Conservation (phyloP, 2,797 vertebrate species). For the Limosa lapponica region DNA sequence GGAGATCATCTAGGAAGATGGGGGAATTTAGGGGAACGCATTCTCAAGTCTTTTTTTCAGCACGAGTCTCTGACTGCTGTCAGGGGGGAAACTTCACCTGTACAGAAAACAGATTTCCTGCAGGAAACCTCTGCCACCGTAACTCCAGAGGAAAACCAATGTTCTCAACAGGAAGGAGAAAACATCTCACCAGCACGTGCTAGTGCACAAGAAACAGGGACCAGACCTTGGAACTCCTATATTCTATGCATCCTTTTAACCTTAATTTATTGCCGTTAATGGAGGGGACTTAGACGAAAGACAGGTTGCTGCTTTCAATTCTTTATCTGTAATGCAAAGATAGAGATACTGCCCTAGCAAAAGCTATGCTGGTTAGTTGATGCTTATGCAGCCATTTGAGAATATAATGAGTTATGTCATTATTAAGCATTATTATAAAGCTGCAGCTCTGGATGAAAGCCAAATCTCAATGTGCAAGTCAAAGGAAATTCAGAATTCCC, state of each 20-base stretch:
- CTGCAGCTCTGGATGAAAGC: neutral
- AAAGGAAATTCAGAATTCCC: neutral
- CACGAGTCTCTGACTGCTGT: neutral
- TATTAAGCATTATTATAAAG: neutral
- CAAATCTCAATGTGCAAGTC: neutral
- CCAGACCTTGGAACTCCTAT: neutral
- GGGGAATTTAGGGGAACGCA: neutral
- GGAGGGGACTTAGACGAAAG: neutral
- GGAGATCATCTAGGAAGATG: neutral
- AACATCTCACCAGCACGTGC: neutral
- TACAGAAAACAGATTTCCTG: slow-evolving; percentile 24
- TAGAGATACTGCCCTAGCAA: neutral
- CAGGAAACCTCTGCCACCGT: neutral
- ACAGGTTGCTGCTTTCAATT: neutral
- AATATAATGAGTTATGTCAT: neutral
- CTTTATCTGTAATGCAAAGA: neutral
- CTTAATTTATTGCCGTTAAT: neutral
- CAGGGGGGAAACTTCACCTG: neutral
- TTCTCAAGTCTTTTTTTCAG: neutral
- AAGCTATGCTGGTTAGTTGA: neutral
- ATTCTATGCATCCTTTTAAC: neutral
- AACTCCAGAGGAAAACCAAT: neutral
- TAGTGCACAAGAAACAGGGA: neutral
- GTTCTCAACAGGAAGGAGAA: neutral
- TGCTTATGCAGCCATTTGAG: neutral